Percentiles rank a stretch among this genome's conserved stretches.
Evolutionary conservation across 2,888 invertebrate genomes (phyloP).

Genomic region (Beris morrisii): DNA sequence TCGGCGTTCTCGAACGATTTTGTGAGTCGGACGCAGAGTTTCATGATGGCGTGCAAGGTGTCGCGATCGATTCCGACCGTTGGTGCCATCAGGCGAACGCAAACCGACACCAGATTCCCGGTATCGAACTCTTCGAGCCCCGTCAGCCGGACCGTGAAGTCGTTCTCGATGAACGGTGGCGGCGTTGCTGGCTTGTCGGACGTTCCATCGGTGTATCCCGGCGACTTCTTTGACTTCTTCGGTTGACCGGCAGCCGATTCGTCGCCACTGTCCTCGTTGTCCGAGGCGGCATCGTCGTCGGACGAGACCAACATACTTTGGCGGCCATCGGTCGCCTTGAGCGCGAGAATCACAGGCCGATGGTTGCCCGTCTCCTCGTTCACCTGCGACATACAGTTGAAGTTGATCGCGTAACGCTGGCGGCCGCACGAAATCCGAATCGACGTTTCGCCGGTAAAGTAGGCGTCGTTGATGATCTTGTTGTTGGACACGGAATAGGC

Average conservation of each 20-base stretch:
- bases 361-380: slow-evolving; percentile 84
- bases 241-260: slow-evolving; percentile 42
- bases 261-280: slow-evolving; percentile 40
- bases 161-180: slow-evolving; percentile 4
- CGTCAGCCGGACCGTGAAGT: slow-evolving; percentile 38
- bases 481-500: slow-evolving; percentile 72
- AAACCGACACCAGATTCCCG: slow-evolving; percentile 51
- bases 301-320: slow-evolving; percentile 17
- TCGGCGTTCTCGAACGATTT: slow-evolving; percentile 72
- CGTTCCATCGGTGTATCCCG: too few relatives aligned
- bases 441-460: slow-evolving; percentile 69
- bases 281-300: slow-evolving; percentile 37
- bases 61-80: slow-evolving; percentile 68
- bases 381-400: slow-evolving; percentile 78
- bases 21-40: slow-evolving; percentile 73
- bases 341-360: slow-evolving; percentile 72
- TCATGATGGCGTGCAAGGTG: slow-evolving; percentile 75
- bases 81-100: slow-evolving; percentile 69
- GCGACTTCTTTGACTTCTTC: too few relatives aligned
- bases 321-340: slow-evolving; percentile 52
- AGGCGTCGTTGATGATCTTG: slow-evolving; percentile 76
- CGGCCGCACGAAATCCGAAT: slow-evolving; percentile 73
- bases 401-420: slow-evolving; percentile 74
- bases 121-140: slow-evolving; percentile 51
- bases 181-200: slow-evolving; percentile 39